Evolutionary conservation across 1,140 invertebrate species (phyloP).

Genomic region (Cyrtorhinus lividipennis): DNA sequence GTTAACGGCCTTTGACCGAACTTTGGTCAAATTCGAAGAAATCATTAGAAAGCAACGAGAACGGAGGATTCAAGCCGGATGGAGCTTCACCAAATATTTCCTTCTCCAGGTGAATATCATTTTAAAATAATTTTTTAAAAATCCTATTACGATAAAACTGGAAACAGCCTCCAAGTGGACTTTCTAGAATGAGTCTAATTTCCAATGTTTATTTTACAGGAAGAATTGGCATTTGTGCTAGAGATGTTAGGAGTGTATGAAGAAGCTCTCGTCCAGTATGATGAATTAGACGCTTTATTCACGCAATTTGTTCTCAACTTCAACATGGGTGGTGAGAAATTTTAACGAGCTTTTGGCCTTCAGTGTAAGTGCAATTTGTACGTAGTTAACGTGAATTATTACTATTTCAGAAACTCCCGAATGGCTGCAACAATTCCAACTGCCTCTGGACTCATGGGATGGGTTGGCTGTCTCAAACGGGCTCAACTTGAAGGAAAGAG

Average conservation of each 20-base stretch:
- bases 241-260: slow-evolving; percentile 88
- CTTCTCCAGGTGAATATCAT: slow-evolving; percentile 63
- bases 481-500: slow-evolving; percentile 49
- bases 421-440: slow-evolving; percentile 65
- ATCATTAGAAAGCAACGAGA: slow-evolving; percentile 79
- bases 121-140: too few species aligned
- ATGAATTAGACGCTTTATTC: slow-evolving; percentile 92
- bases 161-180: too few species aligned
- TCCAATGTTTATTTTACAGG: slow-evolving; percentile 58
- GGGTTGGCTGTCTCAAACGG: slow-evolving; percentile 57
- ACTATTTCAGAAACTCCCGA: slow-evolving; percentile 52
- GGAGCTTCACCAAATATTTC: slow-evolving; percentile 93
- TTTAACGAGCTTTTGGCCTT: too few species aligned
- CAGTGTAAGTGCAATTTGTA: too few species aligned
- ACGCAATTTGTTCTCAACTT: slow-evolving; percentile 92
- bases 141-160: too few species aligned
- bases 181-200: too few species aligned
- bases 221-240: slow-evolving; percentile 87
- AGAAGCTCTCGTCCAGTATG: slow-evolving; percentile 91
- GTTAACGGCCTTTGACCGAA: slow-evolving; percentile 73
- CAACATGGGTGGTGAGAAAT: slow-evolving; percentile 58
- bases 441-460: slow-evolving; percentile 62
- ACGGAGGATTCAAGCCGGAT: slow-evolving; percentile 72
- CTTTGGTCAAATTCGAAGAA: slow-evolving; percentile 76
- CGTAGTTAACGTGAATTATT: too few species aligned